Evolutionary conservation across 2,888 invertebrate species (phyloP).

Genomic region (Meganola albula): DNA sequence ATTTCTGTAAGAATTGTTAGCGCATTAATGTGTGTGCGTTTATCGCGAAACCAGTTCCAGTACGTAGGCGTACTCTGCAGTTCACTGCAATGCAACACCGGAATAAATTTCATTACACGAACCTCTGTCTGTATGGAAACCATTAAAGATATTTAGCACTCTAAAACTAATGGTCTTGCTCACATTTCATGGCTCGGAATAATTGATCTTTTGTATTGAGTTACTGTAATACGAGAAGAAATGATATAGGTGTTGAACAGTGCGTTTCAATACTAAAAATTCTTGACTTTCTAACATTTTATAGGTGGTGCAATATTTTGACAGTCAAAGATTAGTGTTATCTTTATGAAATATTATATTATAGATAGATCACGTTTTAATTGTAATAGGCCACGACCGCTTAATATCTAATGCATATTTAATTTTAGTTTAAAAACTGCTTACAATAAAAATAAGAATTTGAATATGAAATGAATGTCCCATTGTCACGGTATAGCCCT

Average conservation of each 20-base stretch:
- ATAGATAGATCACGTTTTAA: too few species aligned
- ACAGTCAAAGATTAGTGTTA: too few species aligned
- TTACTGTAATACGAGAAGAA: conserved; percentile 7
- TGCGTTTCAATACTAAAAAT: too few species aligned
- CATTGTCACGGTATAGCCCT: conserved; percentile 27
- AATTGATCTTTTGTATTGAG: conserved; percentile 7
- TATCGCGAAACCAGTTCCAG: conserved; percentile 47
- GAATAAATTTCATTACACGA: conserved; percentile 49
- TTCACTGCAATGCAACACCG: conserved; percentile 51
- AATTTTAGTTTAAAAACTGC: too few species aligned
- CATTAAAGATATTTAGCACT: conserved; percentile 23
- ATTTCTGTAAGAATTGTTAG: conserved; percentile 46
- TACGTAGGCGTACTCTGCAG: conserved; percentile 50
- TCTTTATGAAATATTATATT: too few species aligned
- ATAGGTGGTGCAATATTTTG: too few species aligned
- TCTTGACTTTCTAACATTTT: too few species aligned
- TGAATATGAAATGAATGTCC: conserved; percentile 17
- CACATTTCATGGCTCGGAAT: conserved; percentile 1
- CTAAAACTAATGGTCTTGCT: not conserved
- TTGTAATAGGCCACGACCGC: too few species aligned
- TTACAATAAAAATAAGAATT: conserved; percentile 11
- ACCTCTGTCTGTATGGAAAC: conserved; percentile 23
- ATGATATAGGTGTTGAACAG: too few species aligned
- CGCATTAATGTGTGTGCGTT: conserved; percentile 33
- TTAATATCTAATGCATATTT: too few species aligned